Conservation (phyloP, 2,888 invertebrate genomes). For the Orthosia cruda region DNA sequence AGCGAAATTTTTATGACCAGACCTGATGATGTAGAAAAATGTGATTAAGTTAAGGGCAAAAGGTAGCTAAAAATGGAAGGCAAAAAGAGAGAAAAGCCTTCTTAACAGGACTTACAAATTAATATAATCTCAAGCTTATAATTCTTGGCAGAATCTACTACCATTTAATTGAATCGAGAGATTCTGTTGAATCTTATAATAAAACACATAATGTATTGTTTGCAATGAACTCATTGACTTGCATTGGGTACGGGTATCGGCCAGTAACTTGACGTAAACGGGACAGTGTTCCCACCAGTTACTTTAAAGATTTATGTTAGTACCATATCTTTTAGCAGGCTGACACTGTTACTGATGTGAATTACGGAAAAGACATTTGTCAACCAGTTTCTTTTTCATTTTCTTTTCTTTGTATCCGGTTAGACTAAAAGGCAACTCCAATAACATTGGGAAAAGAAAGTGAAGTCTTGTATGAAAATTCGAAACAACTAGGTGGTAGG, state of each 20-base stretch:
- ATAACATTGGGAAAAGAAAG: too few relatives aligned
- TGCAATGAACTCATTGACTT: conserved; percentile 59
- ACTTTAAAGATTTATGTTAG: neutral
- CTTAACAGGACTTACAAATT: neutral
- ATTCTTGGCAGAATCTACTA: conserved; percentile 31
- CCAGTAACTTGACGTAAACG: conserved; percentile 16
- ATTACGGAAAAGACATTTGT: neutral
- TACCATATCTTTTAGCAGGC: neutral
- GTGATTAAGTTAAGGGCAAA: too few relatives aligned
- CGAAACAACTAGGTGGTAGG: too few relatives aligned
- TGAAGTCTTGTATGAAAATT: too few relatives aligned
- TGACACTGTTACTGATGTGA: neutral
- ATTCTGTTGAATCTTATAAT: conserved; percentile 43
- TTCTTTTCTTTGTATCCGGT: too few relatives aligned
- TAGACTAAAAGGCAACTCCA: too few relatives aligned
- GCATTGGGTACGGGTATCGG: conserved; percentile 37
- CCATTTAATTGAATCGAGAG: conserved; percentile 29
- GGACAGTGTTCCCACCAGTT: conserved; percentile 35
- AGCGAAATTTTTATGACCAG: too few relatives aligned
- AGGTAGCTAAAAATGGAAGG: too few relatives aligned
- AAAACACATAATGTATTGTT: conserved; percentile 55
- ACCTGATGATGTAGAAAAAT: too few relatives aligned
- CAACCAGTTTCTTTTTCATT: neutral
- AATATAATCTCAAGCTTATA: neutral
- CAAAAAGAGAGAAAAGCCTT: too few relatives aligned